phyloP scores from a whole-genome alignment of 2,113 vertebrate species.

The Thunnus thynnus region DNA sequence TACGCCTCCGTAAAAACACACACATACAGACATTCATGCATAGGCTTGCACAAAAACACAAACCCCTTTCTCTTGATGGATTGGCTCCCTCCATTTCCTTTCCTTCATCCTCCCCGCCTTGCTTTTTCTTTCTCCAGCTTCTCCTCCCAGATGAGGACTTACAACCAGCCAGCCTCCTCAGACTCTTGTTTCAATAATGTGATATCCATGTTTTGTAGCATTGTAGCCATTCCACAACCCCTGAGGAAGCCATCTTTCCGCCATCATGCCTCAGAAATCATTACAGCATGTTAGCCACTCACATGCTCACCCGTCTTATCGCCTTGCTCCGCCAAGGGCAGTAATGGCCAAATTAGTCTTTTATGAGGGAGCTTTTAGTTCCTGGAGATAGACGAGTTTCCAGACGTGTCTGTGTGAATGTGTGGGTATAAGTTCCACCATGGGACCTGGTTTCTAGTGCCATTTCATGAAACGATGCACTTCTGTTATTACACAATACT shows the following conservation, averaged over 20 bases:
- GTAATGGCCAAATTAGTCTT: slow-evolving; percentile 33
- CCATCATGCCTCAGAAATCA: slow-evolving; percentile 35
- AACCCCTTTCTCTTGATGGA: slow-evolving; percentile 10
- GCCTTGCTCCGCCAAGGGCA: slow-evolving; percentile 9
- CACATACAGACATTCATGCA: not conserved
- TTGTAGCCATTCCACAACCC: not conserved
- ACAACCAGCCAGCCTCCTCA: not conserved
- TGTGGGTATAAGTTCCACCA: slow-evolving; percentile 8
- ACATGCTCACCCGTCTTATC: not conserved
- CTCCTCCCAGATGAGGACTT: slow-evolving; percentile 12
- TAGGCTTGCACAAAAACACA: not conserved
- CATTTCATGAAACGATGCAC: not conserved
- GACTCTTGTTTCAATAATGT: slow-evolving; percentile 49
- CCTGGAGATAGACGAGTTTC: not conserved
- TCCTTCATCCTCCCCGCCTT: not conserved
- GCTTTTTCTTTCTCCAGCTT: not conserved
- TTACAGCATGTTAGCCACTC: slow-evolving; percentile 18
- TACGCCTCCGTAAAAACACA: not conserved
- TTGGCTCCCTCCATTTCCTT: not conserved
- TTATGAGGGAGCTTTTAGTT: slow-evolving; percentile 27
- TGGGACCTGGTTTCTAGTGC: not conserved
- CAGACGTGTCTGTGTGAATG: not conserved
- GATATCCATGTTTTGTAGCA: slow-evolving; percentile 47
- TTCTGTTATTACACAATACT: not conserved
- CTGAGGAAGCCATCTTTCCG: slow-evolving; percentile 14